Evolutionary conservation across 2,113 vertebrate species (phyloP).

Genomic region (Colinus virginianus): DNA sequence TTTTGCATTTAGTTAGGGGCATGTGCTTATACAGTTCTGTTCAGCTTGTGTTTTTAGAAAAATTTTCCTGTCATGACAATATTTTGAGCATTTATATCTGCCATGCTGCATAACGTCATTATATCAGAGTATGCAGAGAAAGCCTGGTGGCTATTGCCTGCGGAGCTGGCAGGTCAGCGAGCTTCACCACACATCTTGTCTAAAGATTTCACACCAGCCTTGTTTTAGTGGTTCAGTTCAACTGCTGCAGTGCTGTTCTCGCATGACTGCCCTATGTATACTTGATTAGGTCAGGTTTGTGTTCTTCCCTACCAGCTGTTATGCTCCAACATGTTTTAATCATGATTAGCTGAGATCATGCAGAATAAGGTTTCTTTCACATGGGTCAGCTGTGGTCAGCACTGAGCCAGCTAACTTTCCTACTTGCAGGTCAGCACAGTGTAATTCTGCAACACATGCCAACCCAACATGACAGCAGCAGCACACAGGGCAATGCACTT

Average conservation of each 20-base stretch:
- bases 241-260: not conserved
- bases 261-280: not conserved
- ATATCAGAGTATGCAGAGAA: not conserved
- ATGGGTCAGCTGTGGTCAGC: conserved; percentile 1
- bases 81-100: not conserved
- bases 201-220: not conserved
- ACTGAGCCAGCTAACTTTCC: not conserved
- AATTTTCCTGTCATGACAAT: not conserved
- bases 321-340: not conserved
- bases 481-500: not conserved
- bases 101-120: not conserved
- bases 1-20: not conserved
- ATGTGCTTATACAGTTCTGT: not conserved
- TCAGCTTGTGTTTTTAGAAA: not conserved
- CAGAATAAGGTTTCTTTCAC: not conserved
- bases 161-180: not conserved
- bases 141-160: not conserved
- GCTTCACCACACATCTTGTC: not conserved
- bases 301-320: not conserved
- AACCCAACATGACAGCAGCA: not conserved
- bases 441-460: not conserved
- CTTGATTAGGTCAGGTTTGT: not conserved
- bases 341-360: conserved; percentile 20
- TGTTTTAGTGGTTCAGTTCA: not conserved
- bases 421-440: not conserved